Evolutionary conservation across 2,888 invertebrate species (phyloP).

Genomic region (Capitulum mitella): DNA sequence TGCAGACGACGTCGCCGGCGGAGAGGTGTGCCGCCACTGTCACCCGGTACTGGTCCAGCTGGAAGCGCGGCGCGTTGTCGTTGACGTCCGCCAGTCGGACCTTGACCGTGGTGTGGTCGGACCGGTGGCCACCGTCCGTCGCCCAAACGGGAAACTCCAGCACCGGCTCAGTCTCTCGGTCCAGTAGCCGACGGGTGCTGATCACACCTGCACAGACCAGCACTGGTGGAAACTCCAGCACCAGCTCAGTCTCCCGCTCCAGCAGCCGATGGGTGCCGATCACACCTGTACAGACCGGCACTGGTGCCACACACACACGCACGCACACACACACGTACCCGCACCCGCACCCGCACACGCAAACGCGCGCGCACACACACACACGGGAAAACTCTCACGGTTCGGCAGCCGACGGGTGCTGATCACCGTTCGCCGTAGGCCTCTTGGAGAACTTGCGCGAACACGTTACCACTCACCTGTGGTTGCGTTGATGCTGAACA

Average conservation of each 20-base stretch:
- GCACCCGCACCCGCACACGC: no score
- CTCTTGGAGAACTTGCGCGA: no score
- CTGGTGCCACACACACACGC: no score
- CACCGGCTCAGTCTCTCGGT: conserved; percentile 37
- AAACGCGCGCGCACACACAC: no score
- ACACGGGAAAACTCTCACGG: no score
- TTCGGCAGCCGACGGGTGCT: no score
- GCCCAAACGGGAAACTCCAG: conserved; percentile 33
- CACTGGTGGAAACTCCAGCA: no score
- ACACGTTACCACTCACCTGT: conserved; percentile 10
- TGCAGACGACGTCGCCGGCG: conserved; percentile 43
- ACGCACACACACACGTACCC: no score
- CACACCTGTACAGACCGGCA: no score
- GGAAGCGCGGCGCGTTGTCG: conserved; percentile 44
- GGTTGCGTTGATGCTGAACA: conserved; percentile 26
- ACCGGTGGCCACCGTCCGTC: conserved; percentile 32
- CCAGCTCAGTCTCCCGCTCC: neutral
- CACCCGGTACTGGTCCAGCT: conserved; percentile 43
- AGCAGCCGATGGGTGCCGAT: no score
- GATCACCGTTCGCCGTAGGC: no score
- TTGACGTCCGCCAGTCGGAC: conserved; percentile 40
- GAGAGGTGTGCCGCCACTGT: conserved; percentile 50
- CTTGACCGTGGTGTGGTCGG: conserved; percentile 33
- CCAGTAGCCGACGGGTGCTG: conserved; percentile 54
- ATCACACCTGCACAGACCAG: conserved; percentile 48